Base-by-base conservation (phyloP, 2,113 vertebrate species). In the Dermatemys mawii region DNA sequence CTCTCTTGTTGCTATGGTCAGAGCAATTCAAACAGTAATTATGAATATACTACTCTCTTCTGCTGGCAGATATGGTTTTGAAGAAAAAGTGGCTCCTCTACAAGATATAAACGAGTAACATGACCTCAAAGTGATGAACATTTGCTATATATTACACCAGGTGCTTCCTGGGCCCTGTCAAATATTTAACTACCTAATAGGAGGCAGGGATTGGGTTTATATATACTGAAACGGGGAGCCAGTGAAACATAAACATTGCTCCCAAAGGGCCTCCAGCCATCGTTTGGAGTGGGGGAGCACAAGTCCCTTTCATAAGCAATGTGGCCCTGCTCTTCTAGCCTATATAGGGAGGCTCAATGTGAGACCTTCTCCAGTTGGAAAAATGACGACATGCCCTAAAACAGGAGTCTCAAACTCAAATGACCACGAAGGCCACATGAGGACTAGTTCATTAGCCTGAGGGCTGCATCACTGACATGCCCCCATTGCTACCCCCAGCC, bases 1-100 rank as follows among this genome's bases (percentile, higher is more conserved):
- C 29, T 41, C 29, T 11, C 17, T 70, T 86, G 51, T 49, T 63
- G 11, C n/a, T 41, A 5, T 1, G 79, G 50, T 19, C 48, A 81
- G 44, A 27, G 16, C 53, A 63, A 63, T 60, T 60, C 12, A 35
- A 60, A 60, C 32, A 60, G 13, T 35, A 60, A 32, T 63, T 13
- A 50, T 46, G 70, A 80, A 21, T 4, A 7, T 17, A 17, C 24
- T 55, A 29, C 16, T 9, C 3, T 73, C 21, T 0, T 38, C 83
- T 86, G 53, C 49, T n/a, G 55, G 85, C 41, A 86, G 81, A 51
- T 5, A 3, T 55, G 1, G 14, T 73, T 86, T 84, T 1, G 49
- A 63, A 85, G 14, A 29, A 27, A n/a, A 16, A 12, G 14, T 35
- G 2, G 6, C 32, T 63, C 32, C 57, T 1, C 3, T 46, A 32